Evolutionary conservation across 2,797 vertebrate species (phyloP).

Genomic region (Karalla daura): DNA sequence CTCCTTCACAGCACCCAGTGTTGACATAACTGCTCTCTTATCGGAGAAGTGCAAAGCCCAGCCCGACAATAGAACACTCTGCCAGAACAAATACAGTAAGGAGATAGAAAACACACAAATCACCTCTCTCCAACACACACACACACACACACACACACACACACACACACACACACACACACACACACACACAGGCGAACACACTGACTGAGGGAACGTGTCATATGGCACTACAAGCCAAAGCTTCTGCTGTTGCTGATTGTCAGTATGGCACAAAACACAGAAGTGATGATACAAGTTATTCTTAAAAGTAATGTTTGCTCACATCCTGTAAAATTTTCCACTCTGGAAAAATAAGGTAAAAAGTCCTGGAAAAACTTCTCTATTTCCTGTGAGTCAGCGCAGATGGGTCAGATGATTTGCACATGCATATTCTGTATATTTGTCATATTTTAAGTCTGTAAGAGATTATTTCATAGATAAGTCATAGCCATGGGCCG

Average conservation of each 20-base stretch:
- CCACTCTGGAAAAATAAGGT: too few species aligned
- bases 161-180: constrained; percentile 10
- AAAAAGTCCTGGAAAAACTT: too few species aligned
- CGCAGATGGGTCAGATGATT: too few species aligned
- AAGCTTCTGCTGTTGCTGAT: constrained; percentile 13
- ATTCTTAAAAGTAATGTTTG: too few species aligned
- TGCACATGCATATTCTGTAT: too few species aligned
- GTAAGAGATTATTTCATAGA: too few species aligned
- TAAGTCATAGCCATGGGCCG: too few species aligned
- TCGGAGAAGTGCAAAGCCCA: constrained; percentile 75
- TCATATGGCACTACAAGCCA: constrained; percentile 17
- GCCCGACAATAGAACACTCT: constrained; percentile 68
- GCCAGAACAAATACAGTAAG: constrained; percentile 81
- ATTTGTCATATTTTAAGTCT: too few species aligned
- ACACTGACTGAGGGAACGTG: constrained; percentile 51
- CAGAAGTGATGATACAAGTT: constrained; percentile 19
- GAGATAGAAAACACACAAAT: constrained; percentile 66
- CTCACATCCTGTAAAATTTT: too few species aligned
- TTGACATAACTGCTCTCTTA: constrained; percentile 84
- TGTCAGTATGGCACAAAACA: constrained; percentile 9
- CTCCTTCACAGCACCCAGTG: constrained; percentile 78
- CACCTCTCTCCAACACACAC: constrained; percentile 19
- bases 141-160: constrained; percentile 22
- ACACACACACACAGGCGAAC: constrained; percentile 16
- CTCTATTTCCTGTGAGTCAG: too few species aligned